Evolutionary conservation across 2,888 invertebrate species (phyloP).

Genomic region (Drosophila kanekoi): DNA sequence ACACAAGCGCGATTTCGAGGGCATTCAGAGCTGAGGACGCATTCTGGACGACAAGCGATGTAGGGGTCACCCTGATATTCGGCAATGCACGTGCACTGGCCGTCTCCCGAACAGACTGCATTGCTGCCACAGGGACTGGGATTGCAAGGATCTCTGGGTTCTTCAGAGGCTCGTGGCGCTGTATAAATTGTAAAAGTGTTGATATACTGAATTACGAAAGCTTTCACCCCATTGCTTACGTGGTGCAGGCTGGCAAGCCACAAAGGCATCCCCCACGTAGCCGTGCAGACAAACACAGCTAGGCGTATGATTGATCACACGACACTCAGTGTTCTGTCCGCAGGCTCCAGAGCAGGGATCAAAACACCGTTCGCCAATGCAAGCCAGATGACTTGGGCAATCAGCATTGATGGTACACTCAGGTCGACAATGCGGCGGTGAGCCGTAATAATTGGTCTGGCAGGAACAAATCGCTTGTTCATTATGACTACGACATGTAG

Average conservation of each 20-base stretch:
- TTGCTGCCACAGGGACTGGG: constrained; percentile 93
- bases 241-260: constrained; percentile 85
- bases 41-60: constrained; percentile 89
- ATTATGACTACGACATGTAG: constrained; percentile 88
- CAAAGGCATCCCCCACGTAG: constrained; percentile 91
- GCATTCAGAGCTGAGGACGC: constrained; percentile 89
- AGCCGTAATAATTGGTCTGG: constrained; percentile 88
- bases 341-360: constrained; percentile 94
- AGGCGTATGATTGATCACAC: constrained; percentile 90
- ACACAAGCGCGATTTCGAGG: constrained; percentile 88
- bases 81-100: constrained; percentile 88
- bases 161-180: constrained; percentile 74
- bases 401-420: constrained; percentile 91
- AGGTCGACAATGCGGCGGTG: constrained; percentile 90
- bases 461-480: constrained; percentile 89
- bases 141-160: constrained; percentile 86
- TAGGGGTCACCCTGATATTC: constrained; percentile 91
- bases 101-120: constrained; percentile 88
- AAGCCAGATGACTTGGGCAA: constrained; percentile 91
- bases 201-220: neutral
- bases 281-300: constrained; percentile 90
- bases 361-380: constrained; percentile 90
- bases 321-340: constrained; percentile 88
- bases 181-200: constrained; percentile 7
- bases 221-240: constrained; percentile 47